Evolutionary conservation across 1,140 invertebrate species (phyloP).

Genomic region (Leptinotarsa lineolata): DNA sequence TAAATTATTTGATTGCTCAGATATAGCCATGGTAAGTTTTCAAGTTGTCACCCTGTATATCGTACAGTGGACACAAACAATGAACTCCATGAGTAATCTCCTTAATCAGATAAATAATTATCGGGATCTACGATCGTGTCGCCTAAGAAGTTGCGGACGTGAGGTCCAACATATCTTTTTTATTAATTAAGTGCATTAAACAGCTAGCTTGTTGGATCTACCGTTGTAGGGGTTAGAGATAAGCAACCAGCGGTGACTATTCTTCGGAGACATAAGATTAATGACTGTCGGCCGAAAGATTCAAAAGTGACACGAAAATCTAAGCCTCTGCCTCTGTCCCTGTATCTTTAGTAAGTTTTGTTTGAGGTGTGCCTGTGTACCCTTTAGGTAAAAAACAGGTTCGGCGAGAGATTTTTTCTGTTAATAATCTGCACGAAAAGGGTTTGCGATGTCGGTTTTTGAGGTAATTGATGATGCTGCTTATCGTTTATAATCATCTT

Average conservation of each 20-base stretch:
- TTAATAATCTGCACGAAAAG: constrained; percentile 23
- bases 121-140: constrained; percentile 11
- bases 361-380: constrained; percentile 33
- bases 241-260: constrained; percentile 39
- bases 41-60: too few relatives aligned
- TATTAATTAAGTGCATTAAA: constrained; percentile 45
- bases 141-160: constrained; percentile 24
- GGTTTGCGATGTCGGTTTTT: constrained; percentile 15
- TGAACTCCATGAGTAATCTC: not conserved
- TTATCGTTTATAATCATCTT: not conserved
- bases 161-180: constrained; percentile 37
- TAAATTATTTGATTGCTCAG: too few relatives aligned
- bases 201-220: constrained; percentile 36
- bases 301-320: constrained; percentile 54
- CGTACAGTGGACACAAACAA: too few relatives aligned
- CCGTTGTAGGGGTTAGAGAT: constrained; percentile 39
- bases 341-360: constrained; percentile 48
- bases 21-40: too few relatives aligned
- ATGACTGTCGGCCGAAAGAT: constrained; percentile 49
- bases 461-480: constrained; percentile 13
- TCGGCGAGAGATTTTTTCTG: constrained; percentile 15
- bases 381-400: constrained; percentile 23
- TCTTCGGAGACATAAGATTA: constrained; percentile 48
- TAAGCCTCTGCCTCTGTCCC: constrained; percentile 43
- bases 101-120: constrained; percentile 21